Evolutionary conservation across 2,888 invertebrate species (phyloP).

Genomic region (Alentia gelatinosa): DNA sequence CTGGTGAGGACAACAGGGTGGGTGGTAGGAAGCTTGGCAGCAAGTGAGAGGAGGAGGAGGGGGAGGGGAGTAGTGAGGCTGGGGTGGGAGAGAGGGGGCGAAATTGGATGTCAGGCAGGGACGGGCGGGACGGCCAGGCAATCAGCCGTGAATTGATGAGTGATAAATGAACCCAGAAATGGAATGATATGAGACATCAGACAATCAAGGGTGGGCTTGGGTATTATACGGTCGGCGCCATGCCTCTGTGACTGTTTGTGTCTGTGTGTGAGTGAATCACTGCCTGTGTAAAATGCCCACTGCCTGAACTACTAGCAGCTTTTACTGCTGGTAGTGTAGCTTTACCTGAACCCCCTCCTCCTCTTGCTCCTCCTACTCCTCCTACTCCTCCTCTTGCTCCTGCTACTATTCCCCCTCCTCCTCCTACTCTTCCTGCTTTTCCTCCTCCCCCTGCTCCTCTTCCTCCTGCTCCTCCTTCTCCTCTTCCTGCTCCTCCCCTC

Average conservation of each 20-base stretch:
- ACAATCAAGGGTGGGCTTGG: constrained; percentile 18
- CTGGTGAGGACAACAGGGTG: too few species aligned
- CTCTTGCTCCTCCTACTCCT: background rate
- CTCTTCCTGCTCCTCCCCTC: background rate
- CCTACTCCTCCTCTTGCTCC: background rate
- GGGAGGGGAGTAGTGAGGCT: background rate
- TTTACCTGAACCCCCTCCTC: background rate
- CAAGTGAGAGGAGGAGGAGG: too few species aligned
- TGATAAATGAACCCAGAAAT: constrained; percentile 40
- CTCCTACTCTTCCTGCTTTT: background rate
- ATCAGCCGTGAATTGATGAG: constrained; percentile 40
- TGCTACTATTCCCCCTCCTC: background rate
- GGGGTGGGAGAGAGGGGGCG: background rate
- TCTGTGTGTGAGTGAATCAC: background rate
- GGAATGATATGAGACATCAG: constrained; percentile 43
- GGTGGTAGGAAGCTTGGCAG: too few species aligned
- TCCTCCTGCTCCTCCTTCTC: background rate
- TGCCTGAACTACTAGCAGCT: background rate
- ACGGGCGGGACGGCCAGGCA: background rate
- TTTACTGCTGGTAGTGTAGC: background rate
- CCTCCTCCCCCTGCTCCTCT: background rate
- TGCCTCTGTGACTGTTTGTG: background rate
- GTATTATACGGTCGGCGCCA: background rate
- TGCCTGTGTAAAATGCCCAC: background rate
- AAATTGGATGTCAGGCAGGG: background rate